A percentile compares a stretch with the other conserved stretches of the same genome.
phyloP scores from a whole-genome alignment of 2,888 invertebrate species.

The Chorisops tibialis region DNA sequence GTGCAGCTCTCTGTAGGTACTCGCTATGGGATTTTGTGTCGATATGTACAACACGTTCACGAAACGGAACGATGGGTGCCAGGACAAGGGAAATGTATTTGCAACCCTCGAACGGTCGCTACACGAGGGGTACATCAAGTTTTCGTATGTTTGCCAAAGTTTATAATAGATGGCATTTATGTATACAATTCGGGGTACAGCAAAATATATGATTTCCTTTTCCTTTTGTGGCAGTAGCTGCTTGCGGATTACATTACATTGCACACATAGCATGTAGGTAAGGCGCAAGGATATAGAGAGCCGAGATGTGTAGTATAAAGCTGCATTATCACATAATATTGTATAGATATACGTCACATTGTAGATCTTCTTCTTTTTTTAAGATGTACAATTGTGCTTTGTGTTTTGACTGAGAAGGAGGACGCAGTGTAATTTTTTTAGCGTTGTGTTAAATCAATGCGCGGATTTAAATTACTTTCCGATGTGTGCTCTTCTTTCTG shows the following conservation, averaged over 20 bases:
- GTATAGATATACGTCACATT: too few relatives aligned
- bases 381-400: too few relatives aligned
- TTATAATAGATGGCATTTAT: constrained; percentile 33
- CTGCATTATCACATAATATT: too few relatives aligned
- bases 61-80: not conserved
- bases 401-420: constrained; percentile 8
- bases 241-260: constrained; percentile 12
- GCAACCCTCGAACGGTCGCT: constrained; percentile 9
- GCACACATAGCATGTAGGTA: too few relatives aligned
- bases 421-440: constrained; percentile 8
- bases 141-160: constrained; percentile 33
- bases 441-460: constrained; percentile 10
- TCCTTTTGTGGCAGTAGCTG: constrained; percentile 4
- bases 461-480: constrained; percentile 28
- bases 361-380: too few relatives aligned
- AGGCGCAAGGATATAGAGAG: too few relatives aligned
- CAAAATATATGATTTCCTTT: constrained; percentile 31
- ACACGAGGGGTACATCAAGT: constrained; percentile 19
- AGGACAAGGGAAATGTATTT: not conserved
- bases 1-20: not conserved
- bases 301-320: too few relatives aligned
- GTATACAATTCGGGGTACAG: constrained; percentile 22
- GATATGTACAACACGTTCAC: not conserved
- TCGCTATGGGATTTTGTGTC: constrained; percentile 7
- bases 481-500: constrained; percentile 17